Evolutionary conservation across 1,140 invertebrate species (phyloP), one percentile per base, ranked within the genome.

Genomic region (Drosophila eugracilis): DNA sequence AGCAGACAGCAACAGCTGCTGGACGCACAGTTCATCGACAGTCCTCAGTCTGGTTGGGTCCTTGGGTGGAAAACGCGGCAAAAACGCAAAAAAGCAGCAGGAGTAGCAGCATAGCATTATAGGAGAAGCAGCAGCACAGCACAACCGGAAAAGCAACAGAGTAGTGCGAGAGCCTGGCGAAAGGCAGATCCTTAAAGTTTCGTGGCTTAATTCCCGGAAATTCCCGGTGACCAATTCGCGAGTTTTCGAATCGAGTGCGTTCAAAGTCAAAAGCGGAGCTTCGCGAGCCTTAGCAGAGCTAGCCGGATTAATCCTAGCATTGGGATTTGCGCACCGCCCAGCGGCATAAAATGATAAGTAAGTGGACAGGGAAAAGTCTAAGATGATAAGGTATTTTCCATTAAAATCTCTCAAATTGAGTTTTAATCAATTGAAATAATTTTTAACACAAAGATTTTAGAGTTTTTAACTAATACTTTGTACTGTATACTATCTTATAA

Each of bases 291-390:
- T 52, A 65, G 60, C 75, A 39, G 36, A 60, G 41, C 37, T 34
- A 55, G 37, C 62, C 65, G 55, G 39, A 57, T 48, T 62, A 81
- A 81, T 86, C 83, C 81, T 75, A 67, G 39, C 44, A 60, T 36
- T 55, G 80, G 81, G 81, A 88, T 88, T 86, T 49, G 65, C 83
- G 63, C 74, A 88, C 73, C 74, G 74, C 81, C 78, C 57, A 74
- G 83, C 78, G 81, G 81, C 83, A 88, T 78, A 86, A 86, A 86
- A 86, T 86, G 81, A 86, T 86, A 86, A 83, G 81, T 86, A 88
- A 86, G 81, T 88, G 52, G 28, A 58, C 41, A 10, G 24, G 4
- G 1, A 28, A 9, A 9, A 10, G 12, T n/a, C n/a, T n/a, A n/a
- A n/a, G n/a, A n/a, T n/a, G n/a, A n/a, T n/a, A n/a, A n/a, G n/a